phyloP scores from a whole-genome alignment of 1,140 invertebrate genomes.

The Physella acuta region DNA sequence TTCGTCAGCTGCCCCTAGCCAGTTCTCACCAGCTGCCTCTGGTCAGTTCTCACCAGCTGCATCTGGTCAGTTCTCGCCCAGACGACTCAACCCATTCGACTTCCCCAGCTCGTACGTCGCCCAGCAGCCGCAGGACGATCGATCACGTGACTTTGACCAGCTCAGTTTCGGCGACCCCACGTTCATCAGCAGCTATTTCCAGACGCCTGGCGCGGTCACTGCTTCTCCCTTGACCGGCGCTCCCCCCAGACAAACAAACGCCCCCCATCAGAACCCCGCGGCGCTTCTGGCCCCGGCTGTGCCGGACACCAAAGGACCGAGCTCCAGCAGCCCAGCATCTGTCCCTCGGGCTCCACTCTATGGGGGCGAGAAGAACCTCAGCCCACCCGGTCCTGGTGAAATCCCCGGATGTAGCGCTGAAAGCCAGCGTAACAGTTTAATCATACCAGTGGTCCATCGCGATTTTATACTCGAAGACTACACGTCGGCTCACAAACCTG shows the following conservation, averaged over 20 bases:
- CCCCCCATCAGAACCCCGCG: not conserved
- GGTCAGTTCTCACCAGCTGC: too few relatives aligned
- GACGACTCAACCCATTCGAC: not conserved
- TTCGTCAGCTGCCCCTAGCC: too few relatives aligned
- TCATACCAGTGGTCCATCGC: too few relatives aligned
- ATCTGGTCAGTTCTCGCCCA: too few relatives aligned
- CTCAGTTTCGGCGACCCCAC: constrained; percentile 2
- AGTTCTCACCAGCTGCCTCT: too few relatives aligned
- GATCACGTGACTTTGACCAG: constrained; percentile 2
- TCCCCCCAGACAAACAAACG: not conserved
- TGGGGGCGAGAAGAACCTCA: not conserved
- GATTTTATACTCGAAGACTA: too few relatives aligned
- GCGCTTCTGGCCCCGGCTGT: not conserved
- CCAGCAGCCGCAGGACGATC: not conserved
- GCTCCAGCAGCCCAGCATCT: not conserved
- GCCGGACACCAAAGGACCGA: not conserved
- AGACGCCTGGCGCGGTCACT: not conserved
- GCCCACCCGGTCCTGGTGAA: not conserved
- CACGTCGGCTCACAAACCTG: too few relatives aligned
- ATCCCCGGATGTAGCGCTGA: not conserved
- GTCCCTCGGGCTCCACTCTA: not conserved
- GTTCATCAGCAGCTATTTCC: constrained; percentile 7
- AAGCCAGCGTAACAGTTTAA: too few relatives aligned
- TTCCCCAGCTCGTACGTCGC: not conserved
- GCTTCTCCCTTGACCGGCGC: not conserved